Percentiles rank a stretch among this genome's conserved stretches.
phyloP scores from a whole-genome alignment of 2,888 invertebrate genomes.

The Phragmatobia fuliginosa region DNA sequence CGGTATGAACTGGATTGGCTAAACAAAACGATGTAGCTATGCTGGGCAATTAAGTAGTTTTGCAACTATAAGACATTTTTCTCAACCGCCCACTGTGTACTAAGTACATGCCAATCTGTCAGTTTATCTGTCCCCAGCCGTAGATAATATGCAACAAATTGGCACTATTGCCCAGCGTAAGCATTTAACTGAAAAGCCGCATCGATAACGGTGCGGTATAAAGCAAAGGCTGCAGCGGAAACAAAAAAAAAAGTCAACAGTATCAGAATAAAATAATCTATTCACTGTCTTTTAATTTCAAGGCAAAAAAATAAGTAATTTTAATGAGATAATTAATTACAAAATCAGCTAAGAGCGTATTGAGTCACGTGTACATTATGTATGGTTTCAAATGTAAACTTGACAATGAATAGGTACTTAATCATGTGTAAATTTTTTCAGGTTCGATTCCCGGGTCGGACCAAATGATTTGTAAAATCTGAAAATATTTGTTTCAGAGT shows the following conservation, averaged over 20 bases:
- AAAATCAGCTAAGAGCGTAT: neutral
- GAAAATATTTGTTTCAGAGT: too few species aligned
- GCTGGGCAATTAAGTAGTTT: conserved; percentile 49
- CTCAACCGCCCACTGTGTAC: conserved; percentile 58
- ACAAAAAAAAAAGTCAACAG: neutral
- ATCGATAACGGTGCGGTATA: conserved; percentile 53
- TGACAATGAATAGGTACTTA: too few species aligned
- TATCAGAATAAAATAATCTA: neutral
- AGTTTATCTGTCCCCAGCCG: conserved; percentile 63
- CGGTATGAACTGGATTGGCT: neutral
- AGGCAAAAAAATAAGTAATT: neutral
- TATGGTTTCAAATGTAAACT: too few species aligned
- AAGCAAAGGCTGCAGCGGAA: conserved; percentile 30
- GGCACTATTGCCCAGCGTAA: conserved; percentile 74
- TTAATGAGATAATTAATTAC: neutral
- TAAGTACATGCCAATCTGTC: conserved; percentile 74
- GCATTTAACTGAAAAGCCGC: conserved; percentile 75
- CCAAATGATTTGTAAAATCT: too few species aligned
- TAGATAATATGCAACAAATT: conserved; percentile 80
- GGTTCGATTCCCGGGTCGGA: too few species aligned
- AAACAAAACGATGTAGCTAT: conserved; percentile 36
- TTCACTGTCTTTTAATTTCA: neutral
- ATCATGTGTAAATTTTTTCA: too few species aligned
- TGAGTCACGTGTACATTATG: neutral
- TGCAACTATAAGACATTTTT: conserved; percentile 53